Conservation (phyloP, 2,888 invertebrate genomes). For the Cacoxenus indagator region DNA sequence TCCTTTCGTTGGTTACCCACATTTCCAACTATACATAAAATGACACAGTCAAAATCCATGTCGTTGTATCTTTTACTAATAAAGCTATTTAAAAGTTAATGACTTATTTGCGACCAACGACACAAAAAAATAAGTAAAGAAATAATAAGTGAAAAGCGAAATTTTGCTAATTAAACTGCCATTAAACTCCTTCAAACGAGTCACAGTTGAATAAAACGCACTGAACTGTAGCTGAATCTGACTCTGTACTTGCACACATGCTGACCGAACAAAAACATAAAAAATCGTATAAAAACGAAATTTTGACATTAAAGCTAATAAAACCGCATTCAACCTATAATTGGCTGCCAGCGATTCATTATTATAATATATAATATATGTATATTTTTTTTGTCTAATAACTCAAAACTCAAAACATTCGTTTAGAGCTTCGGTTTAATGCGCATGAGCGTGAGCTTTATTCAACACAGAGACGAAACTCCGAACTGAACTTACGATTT, state of each 20-base stretch:
- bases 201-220: background rate
- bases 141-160: constrained; percentile 12
- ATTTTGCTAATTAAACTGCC: constrained; percentile 54
- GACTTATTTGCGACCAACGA: constrained; percentile 51
- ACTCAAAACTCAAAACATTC: background rate
- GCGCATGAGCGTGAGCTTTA: constrained; percentile 31
- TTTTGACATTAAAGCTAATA: constrained; percentile 34
- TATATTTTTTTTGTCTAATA: background rate
- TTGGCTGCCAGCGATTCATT: background rate
- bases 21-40: background rate
- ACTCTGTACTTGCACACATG: no score
- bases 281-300: background rate
- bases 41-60: background rate
- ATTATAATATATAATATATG: no score
- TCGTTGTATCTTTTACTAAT: constrained; percentile 48
- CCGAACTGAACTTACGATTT: no score
- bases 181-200: constrained; percentile 39
- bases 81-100: constrained; percentile 57
- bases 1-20: constrained; percentile 10
- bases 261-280: constrained; percentile 25
- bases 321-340: constrained; percentile 25
- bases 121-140: constrained; percentile 24
- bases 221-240: constrained; percentile 25
- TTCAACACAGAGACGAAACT: no score
- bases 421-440: background rate